Percentiles rank a stretch among this genome's conserved stretches.
Conservation (phyloP, 2,113 vertebrate genomes). For the Eudorcas thomsonii region DNA sequence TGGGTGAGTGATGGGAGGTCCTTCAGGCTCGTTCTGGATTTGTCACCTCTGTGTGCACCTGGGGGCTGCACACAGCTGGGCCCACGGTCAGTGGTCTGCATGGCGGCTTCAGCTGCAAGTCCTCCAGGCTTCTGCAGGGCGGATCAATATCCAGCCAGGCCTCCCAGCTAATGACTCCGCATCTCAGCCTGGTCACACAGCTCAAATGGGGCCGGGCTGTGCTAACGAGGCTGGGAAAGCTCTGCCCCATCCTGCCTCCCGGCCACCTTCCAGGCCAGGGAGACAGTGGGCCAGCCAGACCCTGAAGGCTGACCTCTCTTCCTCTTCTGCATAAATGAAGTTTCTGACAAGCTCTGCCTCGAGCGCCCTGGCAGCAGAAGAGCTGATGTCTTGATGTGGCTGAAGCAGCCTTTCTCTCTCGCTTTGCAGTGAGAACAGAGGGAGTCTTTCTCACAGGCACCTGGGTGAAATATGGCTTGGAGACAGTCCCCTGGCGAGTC, state of each 20-base stretch:
- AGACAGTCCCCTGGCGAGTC: neutral
- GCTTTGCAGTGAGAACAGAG: fast-evolving
- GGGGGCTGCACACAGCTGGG: fast-evolving
- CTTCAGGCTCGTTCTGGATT: neutral
- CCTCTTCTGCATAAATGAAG: conserved; percentile 1
- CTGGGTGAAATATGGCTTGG: neutral
- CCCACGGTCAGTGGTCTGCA: neutral
- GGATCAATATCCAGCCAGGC: neutral
- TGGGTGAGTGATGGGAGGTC: neutral
- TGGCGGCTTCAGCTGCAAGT: neutral
- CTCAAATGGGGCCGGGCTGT: neutral
- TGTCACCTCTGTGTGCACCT: neutral
- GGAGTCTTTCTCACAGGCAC: neutral
- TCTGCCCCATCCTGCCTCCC: neutral
- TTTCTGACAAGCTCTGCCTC: neutral
- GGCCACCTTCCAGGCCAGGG: neutral
- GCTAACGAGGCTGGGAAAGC: conserved; percentile 20
- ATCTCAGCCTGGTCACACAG: conserved; percentile 34
- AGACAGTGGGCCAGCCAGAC: neutral
- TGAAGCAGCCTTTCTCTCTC: neutral
- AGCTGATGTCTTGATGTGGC: neutral
- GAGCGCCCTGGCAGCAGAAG: neutral
- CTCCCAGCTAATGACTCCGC: neutral
- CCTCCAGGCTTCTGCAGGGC: neutral
- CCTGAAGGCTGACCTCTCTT: neutral